Base-by-base conservation (phyloP, 2,797 vertebrate species). In the Otolemur crassicaudatus region DNA sequence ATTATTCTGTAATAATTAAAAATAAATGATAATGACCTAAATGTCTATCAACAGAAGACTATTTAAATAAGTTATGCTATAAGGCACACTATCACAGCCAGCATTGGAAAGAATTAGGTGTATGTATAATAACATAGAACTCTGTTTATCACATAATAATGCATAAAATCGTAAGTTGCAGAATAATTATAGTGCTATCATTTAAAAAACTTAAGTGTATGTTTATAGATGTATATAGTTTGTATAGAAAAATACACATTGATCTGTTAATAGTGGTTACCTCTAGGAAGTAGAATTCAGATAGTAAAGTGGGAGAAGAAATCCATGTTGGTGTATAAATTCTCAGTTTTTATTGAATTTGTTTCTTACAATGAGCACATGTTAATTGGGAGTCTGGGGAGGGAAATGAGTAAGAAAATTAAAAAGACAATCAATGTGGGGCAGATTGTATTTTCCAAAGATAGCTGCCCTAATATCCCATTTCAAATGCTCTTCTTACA, bases 281-380 rank as follows among this genome's bases (percentile, higher is more conserved):
- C 63, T 63, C 69, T 61, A 85, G 87, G 40, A 29, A 56, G 1
- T 37, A n/a, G 60, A 67, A 61, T 34, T 72, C 56, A 89, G 73
- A 82, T 61, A 91, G 53, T 56, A 76, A 93, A 87, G 31, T 61
- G 17, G 46, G 17, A 91, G 46, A 76, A 22, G 90, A 96, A 95
- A 97, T 53, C 29, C 46, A 85, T 40, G 70, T 89, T 80, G 49
- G 49, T 86, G 5, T 87, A 91, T 83, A 90, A 77, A 94, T 90
- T 94, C 69, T 85, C 40, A 49, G 73, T 70, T 97, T 92, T 93
- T 92, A 79, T 65, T 97, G 61, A 79, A 31, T 31, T 76, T 46
- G 86, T 80, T 75, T 65, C 75, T 89, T 86, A 94, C 23, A 90
- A 70, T 46, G 17, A 93, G 12, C 60, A 80, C 31, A 43, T 53